Percentiles rank a stretch among this genome's conserved stretches.
These are phyloP conservation scores for Noctua janthina DNA, from an alignment of 2,888 invertebrate genomes.

Conservation along the genomic window DNA sequence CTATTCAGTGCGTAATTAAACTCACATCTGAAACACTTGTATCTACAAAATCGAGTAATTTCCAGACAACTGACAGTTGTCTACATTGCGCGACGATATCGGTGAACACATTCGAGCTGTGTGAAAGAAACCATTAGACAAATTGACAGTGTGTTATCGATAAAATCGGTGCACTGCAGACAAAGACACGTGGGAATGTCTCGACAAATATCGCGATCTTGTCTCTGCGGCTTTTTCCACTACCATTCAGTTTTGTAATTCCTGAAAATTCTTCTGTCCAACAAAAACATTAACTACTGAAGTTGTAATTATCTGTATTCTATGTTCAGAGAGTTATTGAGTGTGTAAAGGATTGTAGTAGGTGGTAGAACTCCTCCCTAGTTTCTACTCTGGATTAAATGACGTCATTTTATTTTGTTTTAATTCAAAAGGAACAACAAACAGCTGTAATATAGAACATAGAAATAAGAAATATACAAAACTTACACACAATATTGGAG, in stretches of 20 bases:
- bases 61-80: not conserved
- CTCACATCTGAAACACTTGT: not conserved
- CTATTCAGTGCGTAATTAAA: not conserved
- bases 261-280: not conserved
- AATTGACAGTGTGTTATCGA: slow-evolving; percentile 44
- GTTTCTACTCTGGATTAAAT: not conserved
- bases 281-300: not conserved
- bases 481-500: too few relatives aligned
- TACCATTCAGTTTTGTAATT: not conserved
- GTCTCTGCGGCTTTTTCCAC: not conserved
- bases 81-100: slow-evolving; percentile 20
- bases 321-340: not conserved
- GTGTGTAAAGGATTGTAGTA: not conserved
- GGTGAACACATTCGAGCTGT: slow-evolving; percentile 8
- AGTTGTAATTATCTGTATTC: not conserved
- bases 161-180: slow-evolving; percentile 30
- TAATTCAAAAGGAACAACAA: too few relatives aligned
- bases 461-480: too few relatives aligned
- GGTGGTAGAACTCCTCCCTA: not conserved
- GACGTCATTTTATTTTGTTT: too few relatives aligned
- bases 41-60: slow-evolving; percentile 3
- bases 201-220: not conserved
- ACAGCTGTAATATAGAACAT: too few relatives aligned
- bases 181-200: slow-evolving; percentile 1
- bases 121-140: slow-evolving; percentile 30